Evolutionary conservation across 2,113 vertebrate species (phyloP), one percentile per base, ranked within the genome.

Genomic region (Neogale vison): DNA sequence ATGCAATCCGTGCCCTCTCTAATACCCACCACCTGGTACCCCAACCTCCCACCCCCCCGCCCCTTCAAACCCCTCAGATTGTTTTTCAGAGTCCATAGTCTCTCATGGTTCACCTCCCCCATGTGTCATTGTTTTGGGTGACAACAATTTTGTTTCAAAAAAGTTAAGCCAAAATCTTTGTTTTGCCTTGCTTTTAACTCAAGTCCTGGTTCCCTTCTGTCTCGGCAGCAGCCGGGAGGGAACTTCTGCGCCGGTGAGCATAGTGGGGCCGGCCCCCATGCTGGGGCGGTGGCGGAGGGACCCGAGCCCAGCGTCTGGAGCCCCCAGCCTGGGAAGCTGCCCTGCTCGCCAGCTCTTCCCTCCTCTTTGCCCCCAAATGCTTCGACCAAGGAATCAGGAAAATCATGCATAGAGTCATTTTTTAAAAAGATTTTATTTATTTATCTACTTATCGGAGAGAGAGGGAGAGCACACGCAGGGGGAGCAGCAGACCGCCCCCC

Each of bases 201-300:
- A 86, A 69, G 8, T 20, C 12, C 1, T 0, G 13, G 65, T 34
- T 83, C 57, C 36, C 11, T n/a, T 69, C n/a, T 6, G 18, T 17
- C 76, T 50, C 11, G 0, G 12, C 1, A 39, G 39, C 11, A 12
- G 15, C 72, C 10, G 3, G 23, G 31, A 36, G 42, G 8, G 13
- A 0, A 13, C 0, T 1, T 6, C 39, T 4, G 36, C 21, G 7
- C 4, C 18, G 26, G 6, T 26, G 61, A 24, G 11, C 13, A 0
- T 7, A 4, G 20, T 14, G 4, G 7, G 71, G 45, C 50, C 36
- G 18, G 26, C 4, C 65, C 24, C 24, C 15, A 5, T 2, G 1
- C 36, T 7, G 23, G 45, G n/a, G 0, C 0, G 0, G 4, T 0
- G 2, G 1, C 0, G 0, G 39, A 12, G 20, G 3, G 9, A 10